Conservation (phyloP, 2,888 invertebrate genomes). For the Hesperia comma region DNA sequence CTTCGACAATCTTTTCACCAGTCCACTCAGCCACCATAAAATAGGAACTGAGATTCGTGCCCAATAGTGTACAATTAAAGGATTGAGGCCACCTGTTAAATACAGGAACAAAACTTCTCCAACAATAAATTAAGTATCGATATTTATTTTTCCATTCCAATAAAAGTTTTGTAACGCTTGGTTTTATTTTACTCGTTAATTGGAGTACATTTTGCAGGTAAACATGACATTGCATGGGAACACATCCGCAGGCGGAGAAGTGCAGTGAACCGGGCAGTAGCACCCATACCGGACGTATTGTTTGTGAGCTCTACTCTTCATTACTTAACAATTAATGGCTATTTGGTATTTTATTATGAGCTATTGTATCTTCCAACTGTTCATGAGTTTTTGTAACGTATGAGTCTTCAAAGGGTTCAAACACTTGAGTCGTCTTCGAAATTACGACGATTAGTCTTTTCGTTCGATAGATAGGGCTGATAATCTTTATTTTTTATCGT, state of each 20-base stretch:
- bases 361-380: no score
- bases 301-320: conserved; percentile 18
- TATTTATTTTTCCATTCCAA: background rate
- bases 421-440: no score
- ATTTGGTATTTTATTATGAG: background rate
- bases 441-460: no score
- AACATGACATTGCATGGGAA: conserved; percentile 16
- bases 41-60: no score
- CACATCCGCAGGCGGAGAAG: conserved; percentile 43
- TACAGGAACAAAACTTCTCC: background rate
- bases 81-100: background rate
- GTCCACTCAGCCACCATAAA: no score
- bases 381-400: no score
- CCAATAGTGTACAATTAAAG: no score
- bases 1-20: no score
- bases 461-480: no score
- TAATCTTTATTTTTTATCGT: no score
- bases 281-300: conserved; percentile 12
- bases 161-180: background rate
- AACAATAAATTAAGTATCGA: background rate
- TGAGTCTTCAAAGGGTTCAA: no score
- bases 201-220: conserved; percentile 17
- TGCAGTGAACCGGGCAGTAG: conserved; percentile 7
- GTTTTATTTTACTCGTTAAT: conserved; percentile 9
- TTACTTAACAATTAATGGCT: conserved; percentile 15